phyloP scores from a whole-genome alignment of 2,797 vertebrate species.

The Scarus forsteni region DNA sequence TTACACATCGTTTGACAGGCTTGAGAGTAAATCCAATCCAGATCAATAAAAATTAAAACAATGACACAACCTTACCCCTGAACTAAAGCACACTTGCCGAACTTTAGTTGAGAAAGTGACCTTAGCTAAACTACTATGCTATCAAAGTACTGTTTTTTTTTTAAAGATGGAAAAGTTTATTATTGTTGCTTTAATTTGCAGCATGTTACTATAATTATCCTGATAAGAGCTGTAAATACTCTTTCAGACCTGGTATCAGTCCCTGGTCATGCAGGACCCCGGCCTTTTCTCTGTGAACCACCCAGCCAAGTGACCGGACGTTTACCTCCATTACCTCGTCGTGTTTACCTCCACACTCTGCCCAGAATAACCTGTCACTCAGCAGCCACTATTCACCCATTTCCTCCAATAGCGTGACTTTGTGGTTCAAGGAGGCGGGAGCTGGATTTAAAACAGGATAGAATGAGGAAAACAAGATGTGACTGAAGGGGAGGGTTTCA shows the following conservation, averaged over 20 bases:
- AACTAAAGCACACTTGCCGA: too few relatives aligned
- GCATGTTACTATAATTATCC: too few relatives aligned
- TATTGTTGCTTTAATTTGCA: too few relatives aligned
- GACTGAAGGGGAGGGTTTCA: conserved; percentile 73
- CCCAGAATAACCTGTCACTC: conserved; percentile 83
- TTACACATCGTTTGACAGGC: too few relatives aligned
- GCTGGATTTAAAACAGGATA: conserved; percentile 77
- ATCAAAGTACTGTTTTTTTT: too few relatives aligned
- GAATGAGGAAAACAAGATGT: conserved; percentile 81
- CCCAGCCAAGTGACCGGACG: conserved; percentile 53
- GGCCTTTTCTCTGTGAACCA: conserved; percentile 66
- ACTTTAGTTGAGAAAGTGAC: too few relatives aligned
- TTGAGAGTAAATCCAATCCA: too few relatives aligned
- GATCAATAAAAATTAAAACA: too few relatives aligned
- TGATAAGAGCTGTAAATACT: neutral
- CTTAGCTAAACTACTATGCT: too few relatives aligned
- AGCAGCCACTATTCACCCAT: conserved; percentile 69
- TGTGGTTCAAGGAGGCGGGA: conserved; percentile 48
- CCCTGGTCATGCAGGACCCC: conserved; percentile 21
- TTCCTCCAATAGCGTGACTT: conserved; percentile 84
- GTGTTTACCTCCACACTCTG: conserved; percentile 71
- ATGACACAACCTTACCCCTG: too few relatives aligned
- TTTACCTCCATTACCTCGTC: conserved; percentile 77
- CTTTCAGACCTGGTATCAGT: too few relatives aligned
- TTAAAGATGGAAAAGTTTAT: too few relatives aligned